Evolutionary conservation across 2,888 invertebrate species (phyloP).

Genomic region (Tinea trinotella): DNA sequence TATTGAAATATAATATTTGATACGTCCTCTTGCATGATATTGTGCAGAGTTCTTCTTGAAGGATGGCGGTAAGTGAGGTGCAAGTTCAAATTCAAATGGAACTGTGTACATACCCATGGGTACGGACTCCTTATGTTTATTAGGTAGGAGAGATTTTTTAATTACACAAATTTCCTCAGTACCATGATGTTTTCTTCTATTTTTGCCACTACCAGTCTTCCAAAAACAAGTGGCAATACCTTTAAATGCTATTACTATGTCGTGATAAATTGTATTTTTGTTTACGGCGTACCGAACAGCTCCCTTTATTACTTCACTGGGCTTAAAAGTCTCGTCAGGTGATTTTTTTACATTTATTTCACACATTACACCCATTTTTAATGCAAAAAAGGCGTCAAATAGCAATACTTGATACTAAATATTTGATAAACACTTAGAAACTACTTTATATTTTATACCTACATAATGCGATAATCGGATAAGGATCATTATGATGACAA

Average conservation of each 20-base stretch:
- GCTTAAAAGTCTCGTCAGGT: slow-evolving; percentile 22
- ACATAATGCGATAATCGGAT: no score
- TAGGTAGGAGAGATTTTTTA: not conserved
- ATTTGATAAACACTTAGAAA: no score
- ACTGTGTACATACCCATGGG: not conserved
- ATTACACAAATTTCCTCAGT: not conserved
- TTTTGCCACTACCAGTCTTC: not conserved
- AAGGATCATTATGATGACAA: no score
- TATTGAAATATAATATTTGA: slow-evolving; percentile 26
- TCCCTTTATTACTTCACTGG: slow-evolving; percentile 26
- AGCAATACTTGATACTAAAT: not conserved
- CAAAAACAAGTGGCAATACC: slow-evolving; percentile 22
- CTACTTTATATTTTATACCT: no score
- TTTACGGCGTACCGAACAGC: slow-evolving; percentile 26
- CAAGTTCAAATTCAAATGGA: not conserved
- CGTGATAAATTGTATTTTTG: slow-evolving; percentile 24
- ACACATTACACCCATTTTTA: slow-evolving; percentile 28
- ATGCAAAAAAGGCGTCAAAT: not conserved
- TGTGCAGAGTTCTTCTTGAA: not conserved
- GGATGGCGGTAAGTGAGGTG: not conserved
- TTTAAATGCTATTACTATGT: slow-evolving; percentile 27
- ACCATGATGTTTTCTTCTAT: not conserved
- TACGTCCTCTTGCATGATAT: not conserved
- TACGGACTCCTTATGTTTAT: not conserved
- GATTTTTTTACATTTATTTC: slow-evolving; percentile 26